Evolutionary conservation across 2,797 vertebrate genomes (phyloP).

Genomic region (Phoeniculus purpureus): DNA sequence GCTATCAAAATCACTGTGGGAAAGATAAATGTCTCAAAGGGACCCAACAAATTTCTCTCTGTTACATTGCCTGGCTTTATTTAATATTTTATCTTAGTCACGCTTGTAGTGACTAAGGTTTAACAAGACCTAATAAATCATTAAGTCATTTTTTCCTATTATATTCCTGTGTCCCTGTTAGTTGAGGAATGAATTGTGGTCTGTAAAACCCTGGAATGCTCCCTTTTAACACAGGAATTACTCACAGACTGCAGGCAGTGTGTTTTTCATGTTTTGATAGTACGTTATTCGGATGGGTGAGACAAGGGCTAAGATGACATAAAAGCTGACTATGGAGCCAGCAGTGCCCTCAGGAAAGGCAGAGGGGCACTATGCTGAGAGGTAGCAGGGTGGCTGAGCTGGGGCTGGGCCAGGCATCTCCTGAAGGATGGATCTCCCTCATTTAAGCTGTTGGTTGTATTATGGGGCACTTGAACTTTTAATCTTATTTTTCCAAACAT

Average conservation of each 20-base stretch:
- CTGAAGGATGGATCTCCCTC: neutral
- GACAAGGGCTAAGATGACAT: neutral
- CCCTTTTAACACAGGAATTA: neutral
- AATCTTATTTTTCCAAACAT: neutral
- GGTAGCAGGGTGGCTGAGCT: neutral
- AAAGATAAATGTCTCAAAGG: neutral
- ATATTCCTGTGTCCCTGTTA: neutral
- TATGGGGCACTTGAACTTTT: neutral
- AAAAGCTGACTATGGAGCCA: neutral
- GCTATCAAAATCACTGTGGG: neutral
- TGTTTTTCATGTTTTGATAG: neutral
- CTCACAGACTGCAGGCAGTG: neutral
- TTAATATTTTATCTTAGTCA: neutral
- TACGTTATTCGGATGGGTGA: neutral
- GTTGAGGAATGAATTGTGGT: neutral
- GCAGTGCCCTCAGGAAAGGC: neutral
- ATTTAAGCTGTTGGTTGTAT: neutral
- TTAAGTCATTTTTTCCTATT: neutral
- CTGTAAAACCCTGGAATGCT: neutral
- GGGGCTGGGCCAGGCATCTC: neutral
- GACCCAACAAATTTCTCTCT: neutral
- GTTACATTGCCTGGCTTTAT: neutral
- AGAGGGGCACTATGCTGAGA: neutral
- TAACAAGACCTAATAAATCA: neutral
- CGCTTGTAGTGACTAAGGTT: neutral